phyloP scores from a whole-genome alignment of 2,888 invertebrate genomes.

The Thecocarcelia acutangulata region DNA sequence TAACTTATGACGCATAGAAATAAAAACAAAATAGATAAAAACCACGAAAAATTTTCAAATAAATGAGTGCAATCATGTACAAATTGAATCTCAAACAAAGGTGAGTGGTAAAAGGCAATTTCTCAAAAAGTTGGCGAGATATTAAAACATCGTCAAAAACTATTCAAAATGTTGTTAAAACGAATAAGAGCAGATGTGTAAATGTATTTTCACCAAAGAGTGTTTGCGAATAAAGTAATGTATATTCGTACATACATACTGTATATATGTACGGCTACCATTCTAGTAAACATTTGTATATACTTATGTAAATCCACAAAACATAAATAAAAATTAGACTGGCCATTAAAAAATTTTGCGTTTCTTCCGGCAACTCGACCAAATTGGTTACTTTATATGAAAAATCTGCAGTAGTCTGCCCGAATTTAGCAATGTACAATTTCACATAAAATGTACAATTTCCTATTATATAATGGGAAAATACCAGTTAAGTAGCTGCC shows the following conservation, averaged over 20 bases:
- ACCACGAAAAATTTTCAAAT: constrained; percentile 36
- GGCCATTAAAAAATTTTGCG: no score
- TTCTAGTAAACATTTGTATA: no score
- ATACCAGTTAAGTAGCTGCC: no score
- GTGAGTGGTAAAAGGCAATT: constrained; percentile 28
- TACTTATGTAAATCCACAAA: no score
- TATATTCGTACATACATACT: not conserved
- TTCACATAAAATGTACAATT: no score
- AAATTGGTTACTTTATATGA: no score
- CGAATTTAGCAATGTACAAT: no score
- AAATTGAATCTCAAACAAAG: constrained; percentile 21
- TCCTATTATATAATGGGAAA: no score
- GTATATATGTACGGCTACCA: no score
- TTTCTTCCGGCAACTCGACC: no score
- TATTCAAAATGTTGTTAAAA: constrained; percentile 5
- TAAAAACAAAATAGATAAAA: constrained; percentile 27
- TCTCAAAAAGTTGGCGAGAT: constrained; percentile 20
- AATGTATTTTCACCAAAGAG: constrained; percentile 3
- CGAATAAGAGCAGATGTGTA: not conserved
- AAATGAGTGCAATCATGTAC: constrained; percentile 37
- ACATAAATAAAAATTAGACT: no score
- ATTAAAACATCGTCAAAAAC: constrained; percentile 7
- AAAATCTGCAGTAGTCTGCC: no score
- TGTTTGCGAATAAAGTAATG: constrained; percentile 12
- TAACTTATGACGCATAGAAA: constrained; percentile 79